Percentiles rank a stretch among this genome's conserved stretches.
phyloP scores from a whole-genome alignment of 2,113 vertebrate species.

The Sialia sialis region DNA sequence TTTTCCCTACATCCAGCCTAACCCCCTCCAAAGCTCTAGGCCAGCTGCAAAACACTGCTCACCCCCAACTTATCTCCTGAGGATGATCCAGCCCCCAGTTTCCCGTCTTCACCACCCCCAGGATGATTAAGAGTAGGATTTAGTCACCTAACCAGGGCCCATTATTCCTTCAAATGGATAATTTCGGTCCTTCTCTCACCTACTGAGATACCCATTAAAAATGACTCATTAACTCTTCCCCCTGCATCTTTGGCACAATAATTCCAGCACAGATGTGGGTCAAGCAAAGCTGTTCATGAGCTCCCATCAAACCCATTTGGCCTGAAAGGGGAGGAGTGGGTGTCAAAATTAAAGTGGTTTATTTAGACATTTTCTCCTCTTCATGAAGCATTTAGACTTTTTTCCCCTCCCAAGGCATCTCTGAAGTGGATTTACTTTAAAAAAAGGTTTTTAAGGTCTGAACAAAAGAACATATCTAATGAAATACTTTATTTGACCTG shows the following conservation, averaged over 20 bases:
- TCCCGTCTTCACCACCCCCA: slow-evolving; percentile 5
- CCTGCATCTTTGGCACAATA: neutral
- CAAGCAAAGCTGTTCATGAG: neutral
- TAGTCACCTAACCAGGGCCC: slow-evolving; percentile 34
- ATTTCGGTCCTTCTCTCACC: slow-evolving; percentile 28
- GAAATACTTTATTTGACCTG: slow-evolving; percentile 9
- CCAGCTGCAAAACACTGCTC: neutral
- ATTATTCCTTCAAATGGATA: slow-evolving; percentile 23
- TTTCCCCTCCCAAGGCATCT: neutral
- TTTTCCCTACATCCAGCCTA: neutral
- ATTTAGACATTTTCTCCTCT: neutral
- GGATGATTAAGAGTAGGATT: slow-evolving; percentile 47
- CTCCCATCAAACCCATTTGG: neutral
- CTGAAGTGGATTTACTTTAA: neutral
- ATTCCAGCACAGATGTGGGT: neutral
- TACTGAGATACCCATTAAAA: slow-evolving; percentile 3
- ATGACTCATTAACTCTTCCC: slow-evolving; percentile 44
- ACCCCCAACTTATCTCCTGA: neutral
- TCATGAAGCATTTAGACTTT: neutral
- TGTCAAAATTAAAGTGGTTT: neutral
- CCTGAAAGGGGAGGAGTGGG: neutral
- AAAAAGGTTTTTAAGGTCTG: neutral
- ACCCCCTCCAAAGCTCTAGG: neutral
- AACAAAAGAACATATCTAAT: neutral
- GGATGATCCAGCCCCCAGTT: neutral